phyloP scores from a whole-genome alignment of 2,113 vertebrate genomes.

The Machaerirhynchus nigripectus region DNA sequence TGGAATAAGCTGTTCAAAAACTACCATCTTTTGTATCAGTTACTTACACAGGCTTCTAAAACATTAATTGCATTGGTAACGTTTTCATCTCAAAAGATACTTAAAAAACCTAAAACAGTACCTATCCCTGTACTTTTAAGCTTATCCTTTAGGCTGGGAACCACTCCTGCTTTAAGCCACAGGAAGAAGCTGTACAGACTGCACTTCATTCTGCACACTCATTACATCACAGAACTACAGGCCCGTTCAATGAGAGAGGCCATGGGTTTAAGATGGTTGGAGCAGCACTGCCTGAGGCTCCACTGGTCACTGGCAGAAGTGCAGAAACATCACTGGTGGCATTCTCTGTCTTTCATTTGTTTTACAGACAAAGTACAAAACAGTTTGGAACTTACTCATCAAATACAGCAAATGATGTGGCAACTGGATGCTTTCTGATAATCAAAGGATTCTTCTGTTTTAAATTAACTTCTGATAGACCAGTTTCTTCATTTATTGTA shows the following conservation, averaged over 20 bases:
- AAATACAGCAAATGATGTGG: conserved; percentile 89
- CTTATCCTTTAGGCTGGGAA: not conserved
- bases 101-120: not conserved
- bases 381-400: conserved; percentile 83
- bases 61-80: not conserved
- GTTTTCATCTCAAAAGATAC: not conserved
- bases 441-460: conserved; percentile 80
- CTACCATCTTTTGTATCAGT: not conserved
- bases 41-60: not conserved
- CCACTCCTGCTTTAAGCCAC: not conserved
- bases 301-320: not conserved
- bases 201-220: not conserved
- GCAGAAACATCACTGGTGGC: not conserved
- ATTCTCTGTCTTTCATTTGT: not conserved
- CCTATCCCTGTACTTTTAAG: not conserved
- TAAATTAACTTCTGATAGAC: conserved; percentile 82
- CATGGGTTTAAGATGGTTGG: accelerated
- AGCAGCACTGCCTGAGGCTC: not conserved
- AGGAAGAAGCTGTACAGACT: not conserved
- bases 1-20: not conserved
- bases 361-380: not conserved
- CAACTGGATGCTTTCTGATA: conserved; percentile 83
- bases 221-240: not conserved
- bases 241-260: not conserved
- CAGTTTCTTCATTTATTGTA: conserved; percentile 85